Evolutionary conservation across 1,140 invertebrate species (phyloP).

Genomic region (Diorhabda carinulata): DNA sequence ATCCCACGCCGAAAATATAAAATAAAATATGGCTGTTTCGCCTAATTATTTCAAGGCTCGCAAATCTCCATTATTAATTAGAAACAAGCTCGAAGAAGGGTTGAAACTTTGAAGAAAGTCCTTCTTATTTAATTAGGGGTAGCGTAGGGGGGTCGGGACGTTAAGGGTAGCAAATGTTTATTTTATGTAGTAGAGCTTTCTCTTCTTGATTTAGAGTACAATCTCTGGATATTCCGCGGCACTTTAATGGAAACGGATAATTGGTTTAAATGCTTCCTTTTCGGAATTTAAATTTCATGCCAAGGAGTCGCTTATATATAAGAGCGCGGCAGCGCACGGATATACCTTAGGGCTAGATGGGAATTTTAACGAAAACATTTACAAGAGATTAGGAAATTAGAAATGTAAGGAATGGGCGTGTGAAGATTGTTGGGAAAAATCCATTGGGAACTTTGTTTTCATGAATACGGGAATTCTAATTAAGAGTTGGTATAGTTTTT

Average conservation of each 20-base stretch:
- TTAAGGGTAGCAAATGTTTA: slow-evolving; percentile 25
- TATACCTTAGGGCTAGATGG: neutral
- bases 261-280: slow-evolving; percentile 18
- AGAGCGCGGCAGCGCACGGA: neutral
- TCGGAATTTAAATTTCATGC: slow-evolving; percentile 1
- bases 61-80: slow-evolving; percentile 36
- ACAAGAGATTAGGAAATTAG: slow-evolving; percentile 2
- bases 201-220: slow-evolving; percentile 24
- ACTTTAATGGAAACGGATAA: slow-evolving; percentile 21
- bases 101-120: slow-evolving; percentile 25
- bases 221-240: slow-evolving; percentile 16
- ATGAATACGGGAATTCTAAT: too few species aligned
- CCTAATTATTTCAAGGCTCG: slow-evolving; percentile 32
- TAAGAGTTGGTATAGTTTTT: too few species aligned
- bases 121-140: slow-evolving; percentile 29
- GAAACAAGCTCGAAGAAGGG: slow-evolving; percentile 26
- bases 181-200: slow-evolving; percentile 23
- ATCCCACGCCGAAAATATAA: slow-evolving; percentile 3
- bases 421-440: neutral
- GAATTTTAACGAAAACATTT: slow-evolving; percentile 3
- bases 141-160: slow-evolving; percentile 7
- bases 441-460: too few species aligned
- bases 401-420: neutral
- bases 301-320: neutral
- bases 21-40: slow-evolving; percentile 29